Percentiles rank a stretch among this genome's conserved stretches.
These are phyloP conservation scores for Platysternon megacephalum DNA, from an alignment of 2,113 vertebrate species.

Conservation along the genomic window DNA sequence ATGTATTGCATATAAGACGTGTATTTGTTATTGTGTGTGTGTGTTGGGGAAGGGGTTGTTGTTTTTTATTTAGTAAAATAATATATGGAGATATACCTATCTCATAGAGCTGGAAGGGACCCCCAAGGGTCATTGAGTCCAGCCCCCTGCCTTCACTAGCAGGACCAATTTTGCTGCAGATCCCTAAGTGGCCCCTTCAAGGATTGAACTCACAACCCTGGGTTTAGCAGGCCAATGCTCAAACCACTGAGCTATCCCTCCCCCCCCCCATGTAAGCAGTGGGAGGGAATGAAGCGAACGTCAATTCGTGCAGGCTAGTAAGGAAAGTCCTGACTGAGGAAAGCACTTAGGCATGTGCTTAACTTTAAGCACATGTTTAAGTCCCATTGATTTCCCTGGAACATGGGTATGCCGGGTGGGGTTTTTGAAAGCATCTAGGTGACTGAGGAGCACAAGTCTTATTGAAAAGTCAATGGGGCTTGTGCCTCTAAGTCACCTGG, in stretches of 20 bases:
- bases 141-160: too few relatives aligned
- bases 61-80: not conserved
- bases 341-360: not conserved
- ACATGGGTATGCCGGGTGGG: too few relatives aligned
- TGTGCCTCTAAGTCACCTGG: not conserved
- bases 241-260: too few relatives aligned
- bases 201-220: too few relatives aligned
- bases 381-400: not conserved
- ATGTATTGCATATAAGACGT: not conserved
- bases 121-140: too few relatives aligned
- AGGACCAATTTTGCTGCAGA: too few relatives aligned
- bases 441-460: not conserved
- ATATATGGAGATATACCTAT: too few relatives aligned
- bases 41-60: not conserved
- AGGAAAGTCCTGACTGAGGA: not conserved
- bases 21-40: not conserved
- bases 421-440: not conserved
- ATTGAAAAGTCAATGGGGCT: not conserved
- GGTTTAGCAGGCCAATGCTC: too few relatives aligned
- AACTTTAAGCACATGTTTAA: not conserved
- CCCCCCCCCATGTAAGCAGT: not conserved
- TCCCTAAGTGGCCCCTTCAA: too few relatives aligned
- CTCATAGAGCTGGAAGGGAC: too few relatives aligned
- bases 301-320: not conserved
- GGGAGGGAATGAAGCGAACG: not conserved